Conservation (phyloP, 2,888 invertebrate species). For the Caenorhabditis wallacei region DNA sequence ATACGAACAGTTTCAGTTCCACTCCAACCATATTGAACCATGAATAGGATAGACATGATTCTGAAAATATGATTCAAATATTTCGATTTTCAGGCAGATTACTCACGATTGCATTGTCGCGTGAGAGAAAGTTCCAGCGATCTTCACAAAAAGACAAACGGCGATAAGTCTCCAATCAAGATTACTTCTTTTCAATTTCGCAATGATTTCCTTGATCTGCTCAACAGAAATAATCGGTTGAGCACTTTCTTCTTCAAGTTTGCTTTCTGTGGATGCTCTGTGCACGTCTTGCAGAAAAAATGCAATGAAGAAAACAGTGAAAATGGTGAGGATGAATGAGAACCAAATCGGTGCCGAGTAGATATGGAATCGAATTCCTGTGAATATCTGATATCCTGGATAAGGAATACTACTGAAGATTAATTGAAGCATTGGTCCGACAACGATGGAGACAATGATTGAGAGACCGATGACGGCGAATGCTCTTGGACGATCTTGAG, state of each 20-base stretch:
- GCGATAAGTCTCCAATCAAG: slow-evolving; percentile 56
- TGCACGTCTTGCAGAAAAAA: slow-evolving; percentile 53
- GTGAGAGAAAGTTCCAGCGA: slow-evolving; percentile 60
- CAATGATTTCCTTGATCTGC: slow-evolving; percentile 14
- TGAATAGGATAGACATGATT: slow-evolving; percentile 61
- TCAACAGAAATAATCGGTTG: slow-evolving; percentile 45
- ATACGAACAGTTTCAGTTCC: slow-evolving; percentile 61
- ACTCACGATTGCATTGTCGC: slow-evolving; percentile 63
- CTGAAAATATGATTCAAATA: slow-evolving; percentile 9
- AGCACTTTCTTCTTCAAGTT: slow-evolving; percentile 19
- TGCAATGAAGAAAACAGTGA: slow-evolving; percentile 42
- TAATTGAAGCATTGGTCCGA: slow-evolving; percentile 67
- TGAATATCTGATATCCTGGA: slow-evolving; percentile 69
- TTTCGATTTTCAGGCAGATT: not conserved
- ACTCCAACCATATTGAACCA: slow-evolving; percentile 67
- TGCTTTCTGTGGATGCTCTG: slow-evolving; percentile 24
- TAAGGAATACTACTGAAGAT: slow-evolving; percentile 69
- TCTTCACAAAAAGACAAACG: slow-evolving; percentile 57
- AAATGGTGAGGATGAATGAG: slow-evolving; percentile 51
- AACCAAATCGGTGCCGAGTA: slow-evolving; percentile 65
- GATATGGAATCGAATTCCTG: slow-evolving; percentile 61
- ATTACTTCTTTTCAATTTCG: slow-evolving; percentile 35
- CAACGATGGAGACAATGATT: slow-evolving; percentile 55
- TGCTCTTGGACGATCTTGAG: slow-evolving; percentile 53
- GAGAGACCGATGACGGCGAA: slow-evolving; percentile 59